Percentiles rank a stretch among this genome's conserved stretches.
Evolutionary conservation across 2,113 vertebrate species (phyloP).

Genomic region (Stigmatopora nigra): DNA sequence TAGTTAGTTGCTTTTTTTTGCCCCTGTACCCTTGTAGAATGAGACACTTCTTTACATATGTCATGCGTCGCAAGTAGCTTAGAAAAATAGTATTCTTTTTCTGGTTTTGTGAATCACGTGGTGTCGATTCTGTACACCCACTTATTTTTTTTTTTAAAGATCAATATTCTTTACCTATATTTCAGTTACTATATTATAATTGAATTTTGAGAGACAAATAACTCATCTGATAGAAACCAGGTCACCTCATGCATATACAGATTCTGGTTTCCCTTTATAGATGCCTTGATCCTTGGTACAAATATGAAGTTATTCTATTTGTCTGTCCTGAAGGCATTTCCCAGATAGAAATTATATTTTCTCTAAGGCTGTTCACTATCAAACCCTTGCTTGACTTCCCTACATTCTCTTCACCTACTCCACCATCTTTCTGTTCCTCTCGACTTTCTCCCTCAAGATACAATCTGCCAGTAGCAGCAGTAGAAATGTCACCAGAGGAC

Average conservation of each 20-base stretch:
- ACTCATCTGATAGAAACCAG: slow-evolving; percentile 6
- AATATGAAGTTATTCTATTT: slow-evolving; percentile 14
- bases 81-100: background rate
- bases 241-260: background rate
- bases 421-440: slow-evolving; percentile 7
- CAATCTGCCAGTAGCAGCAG: slow-evolving; percentile 25
- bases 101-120: background rate
- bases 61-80: background rate
- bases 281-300: background rate
- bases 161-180: background rate
- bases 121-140: background rate
- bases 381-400: background rate
- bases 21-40: no score
- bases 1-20: no score
- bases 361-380: slow-evolving; percentile 24
- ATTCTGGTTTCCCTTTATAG: slow-evolving; percentile 1
- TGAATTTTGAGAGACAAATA: background rate
- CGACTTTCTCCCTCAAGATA: slow-evolving; percentile 16
- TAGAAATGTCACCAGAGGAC: slow-evolving; percentile 24
- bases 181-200: background rate
- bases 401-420: slow-evolving; percentile 2
- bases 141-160: background rate
- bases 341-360: slow-evolving; percentile 21
- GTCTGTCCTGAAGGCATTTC: slow-evolving; percentile 20
- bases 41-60: background rate